These are phyloP conservation scores for Macrophya alboannulata DNA, from an alignment of 2,888 invertebrate species.

Conservation along the genomic window DNA sequence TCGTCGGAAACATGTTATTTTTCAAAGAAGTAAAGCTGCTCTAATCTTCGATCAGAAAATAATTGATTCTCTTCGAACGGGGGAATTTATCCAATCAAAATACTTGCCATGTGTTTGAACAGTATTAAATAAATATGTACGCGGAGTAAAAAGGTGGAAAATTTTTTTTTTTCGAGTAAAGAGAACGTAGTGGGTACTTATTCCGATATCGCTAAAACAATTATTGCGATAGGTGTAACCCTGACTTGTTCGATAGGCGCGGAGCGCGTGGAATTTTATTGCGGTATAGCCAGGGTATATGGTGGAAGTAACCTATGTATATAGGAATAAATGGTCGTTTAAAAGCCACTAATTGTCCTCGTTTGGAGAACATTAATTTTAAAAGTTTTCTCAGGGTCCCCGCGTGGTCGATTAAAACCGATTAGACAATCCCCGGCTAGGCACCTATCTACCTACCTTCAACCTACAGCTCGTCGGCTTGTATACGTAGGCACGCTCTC, in stretches of 20 bases:
- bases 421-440: conserved; percentile 20
- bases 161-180: background rate
- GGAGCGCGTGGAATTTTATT: background rate
- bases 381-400: background rate
- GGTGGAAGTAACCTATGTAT: background rate
- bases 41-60: conserved; percentile 13
- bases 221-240: conserved; percentile 21
- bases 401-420: conserved; percentile 29
- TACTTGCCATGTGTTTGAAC: background rate
- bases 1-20: background rate
- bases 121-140: background rate
- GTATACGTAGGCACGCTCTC: background rate
- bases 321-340: background rate
- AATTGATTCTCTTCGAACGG: background rate
- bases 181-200: too few relatives aligned
- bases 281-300: background rate
- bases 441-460: too few relatives aligned
- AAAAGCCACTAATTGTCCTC: conserved; percentile 4
- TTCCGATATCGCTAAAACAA: background rate
- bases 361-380: background rate
- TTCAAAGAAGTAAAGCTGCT: background rate
- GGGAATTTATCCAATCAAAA: background rate
- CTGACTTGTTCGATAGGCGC: background rate
- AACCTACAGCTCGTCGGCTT: background rate
- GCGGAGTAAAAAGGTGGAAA: background rate